Base-by-base conservation (phyloP, 2,797 vertebrate genomes). In the Thamnophis elegans region DNA sequence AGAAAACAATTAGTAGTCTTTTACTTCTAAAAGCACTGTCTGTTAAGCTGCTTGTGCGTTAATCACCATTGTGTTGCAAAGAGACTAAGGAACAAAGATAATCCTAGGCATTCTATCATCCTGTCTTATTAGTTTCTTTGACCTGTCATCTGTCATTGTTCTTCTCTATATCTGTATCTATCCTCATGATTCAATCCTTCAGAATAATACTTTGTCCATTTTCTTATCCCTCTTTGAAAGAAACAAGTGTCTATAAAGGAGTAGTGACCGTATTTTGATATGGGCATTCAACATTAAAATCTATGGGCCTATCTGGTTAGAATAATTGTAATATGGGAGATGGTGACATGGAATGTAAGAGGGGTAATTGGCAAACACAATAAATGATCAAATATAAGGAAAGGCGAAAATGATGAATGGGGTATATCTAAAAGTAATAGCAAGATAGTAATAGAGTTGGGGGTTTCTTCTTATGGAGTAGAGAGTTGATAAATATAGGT, bases 1-100 rank as follows among this genome's bases (percentile, higher is more conserved):
- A 97, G 94, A 51, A 85, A 94, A 96, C 97, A 97, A 94, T 97
- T 97, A 97, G 95, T 95, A 94, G 94, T 22, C 96, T 95, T 95
- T 96, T 96, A 92, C 95, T 96, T 93, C 94, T 96, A 95, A 89
- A 95, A 95, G 89, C 51, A 92, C 87, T 95, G 94, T 93, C 95
- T 96, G 95, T 95, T 95, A 93, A 96, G 92, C 91, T 94, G 94
- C 94, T 90, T 94, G 95, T 91, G 85, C 96, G 94, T 93, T 95
- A 94, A 95, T 94, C 91, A 93, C 89, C 94, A 55, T 82, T 93
- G 95, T 96, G 95, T 95, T 95, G 94, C 93, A 85, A 32, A 65
- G 16, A 92, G 14, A 90, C 87, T 58, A 87, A 90, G 26, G 68
- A 92, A 55, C 14, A 90, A 87, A 59, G 59, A 87, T 53, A 90